Conservation (phyloP, 2,888 invertebrate genomes). For the Oligia latruncula region DNA sequence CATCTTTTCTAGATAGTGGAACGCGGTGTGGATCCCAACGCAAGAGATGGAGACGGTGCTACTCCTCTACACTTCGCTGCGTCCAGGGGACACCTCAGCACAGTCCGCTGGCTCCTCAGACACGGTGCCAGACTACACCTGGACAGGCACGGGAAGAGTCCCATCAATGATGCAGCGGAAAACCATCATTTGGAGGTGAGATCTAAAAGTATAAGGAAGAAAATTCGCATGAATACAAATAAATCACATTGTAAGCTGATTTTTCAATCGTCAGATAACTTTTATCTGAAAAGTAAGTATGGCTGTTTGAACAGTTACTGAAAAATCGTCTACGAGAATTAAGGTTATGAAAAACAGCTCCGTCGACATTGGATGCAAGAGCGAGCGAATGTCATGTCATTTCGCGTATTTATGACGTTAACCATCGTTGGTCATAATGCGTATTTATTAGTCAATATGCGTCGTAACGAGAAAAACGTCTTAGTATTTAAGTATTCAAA, state of each 20-base stretch:
- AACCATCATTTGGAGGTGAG: constrained; percentile 96
- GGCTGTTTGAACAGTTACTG: not conserved
- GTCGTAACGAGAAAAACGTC: not conserved
- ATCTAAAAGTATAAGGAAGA: not conserved
- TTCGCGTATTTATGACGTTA: too few species aligned
- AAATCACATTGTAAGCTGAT: not conserved
- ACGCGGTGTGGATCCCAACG: constrained; percentile 95
- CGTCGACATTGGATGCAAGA: too few species aligned
- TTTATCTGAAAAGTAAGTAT: not conserved
- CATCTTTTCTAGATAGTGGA: constrained; percentile 92
- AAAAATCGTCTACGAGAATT: not conserved
- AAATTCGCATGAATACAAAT: not conserved
- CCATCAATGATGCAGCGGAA: constrained; percentile 97
- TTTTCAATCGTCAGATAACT: not conserved
- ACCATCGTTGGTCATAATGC: too few species aligned
- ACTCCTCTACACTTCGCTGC: constrained; percentile 97
- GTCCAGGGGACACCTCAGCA: constrained; percentile 94
- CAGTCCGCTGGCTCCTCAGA: constrained; percentile 95
- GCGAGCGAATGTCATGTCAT: too few species aligned
- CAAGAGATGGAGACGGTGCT: constrained; percentile 96
- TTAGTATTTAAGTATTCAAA: not conserved
- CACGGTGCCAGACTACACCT: constrained; percentile 95
- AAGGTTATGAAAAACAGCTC: not conserved
- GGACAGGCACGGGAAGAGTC: constrained; percentile 97
- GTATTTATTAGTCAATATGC: too few species aligned